Evolutionary conservation across 2,888 invertebrate genomes (phyloP).

Genomic region (Tetropium fuscum): DNA sequence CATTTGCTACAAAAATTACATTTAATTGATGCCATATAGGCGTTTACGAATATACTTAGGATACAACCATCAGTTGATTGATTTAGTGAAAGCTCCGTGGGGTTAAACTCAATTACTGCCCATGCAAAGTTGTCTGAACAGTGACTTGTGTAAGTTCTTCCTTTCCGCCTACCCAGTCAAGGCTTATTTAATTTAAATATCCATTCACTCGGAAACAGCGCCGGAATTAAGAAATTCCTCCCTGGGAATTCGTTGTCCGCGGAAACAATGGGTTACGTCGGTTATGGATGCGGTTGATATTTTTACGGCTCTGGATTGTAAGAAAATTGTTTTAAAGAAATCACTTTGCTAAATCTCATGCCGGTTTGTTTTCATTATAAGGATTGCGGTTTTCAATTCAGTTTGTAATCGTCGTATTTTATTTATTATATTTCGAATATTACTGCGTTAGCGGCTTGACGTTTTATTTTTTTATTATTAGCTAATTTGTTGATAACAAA

Average conservation of each 20-base stretch:
- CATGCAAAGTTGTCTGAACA: constrained; percentile 29
- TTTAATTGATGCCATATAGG: neutral
- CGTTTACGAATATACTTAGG: constrained; percentile 3
- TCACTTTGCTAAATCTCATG: constrained; percentile 21
- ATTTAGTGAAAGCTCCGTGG: constrained; percentile 44
- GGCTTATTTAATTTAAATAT: constrained; percentile 42
- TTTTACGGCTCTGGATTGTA: constrained; percentile 27
- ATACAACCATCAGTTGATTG: constrained; percentile 31
- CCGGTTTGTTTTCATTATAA: constrained; percentile 1
- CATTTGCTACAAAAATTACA: too few relatives aligned
- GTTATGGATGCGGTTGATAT: constrained; percentile 31
- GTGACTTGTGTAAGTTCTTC: constrained; percentile 26
- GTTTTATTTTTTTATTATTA: too few relatives aligned
- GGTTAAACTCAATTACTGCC: constrained; percentile 47
- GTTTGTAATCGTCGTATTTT: neutral
- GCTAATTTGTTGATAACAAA: too few relatives aligned
- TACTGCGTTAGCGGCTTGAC: too few relatives aligned
- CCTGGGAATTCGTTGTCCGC: constrained; percentile 22
- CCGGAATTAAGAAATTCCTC: constrained; percentile 41
- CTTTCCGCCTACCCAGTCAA: constrained; percentile 22
- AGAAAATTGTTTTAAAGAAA: constrained; percentile 28
- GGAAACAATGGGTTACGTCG: constrained; percentile 25
- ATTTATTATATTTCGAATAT: too few relatives aligned
- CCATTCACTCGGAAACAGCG: constrained; percentile 39
- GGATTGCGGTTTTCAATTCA: neutral